Conservation (phyloP, 2,797 vertebrate genomes). For the Nyctibius grandis region DNA sequence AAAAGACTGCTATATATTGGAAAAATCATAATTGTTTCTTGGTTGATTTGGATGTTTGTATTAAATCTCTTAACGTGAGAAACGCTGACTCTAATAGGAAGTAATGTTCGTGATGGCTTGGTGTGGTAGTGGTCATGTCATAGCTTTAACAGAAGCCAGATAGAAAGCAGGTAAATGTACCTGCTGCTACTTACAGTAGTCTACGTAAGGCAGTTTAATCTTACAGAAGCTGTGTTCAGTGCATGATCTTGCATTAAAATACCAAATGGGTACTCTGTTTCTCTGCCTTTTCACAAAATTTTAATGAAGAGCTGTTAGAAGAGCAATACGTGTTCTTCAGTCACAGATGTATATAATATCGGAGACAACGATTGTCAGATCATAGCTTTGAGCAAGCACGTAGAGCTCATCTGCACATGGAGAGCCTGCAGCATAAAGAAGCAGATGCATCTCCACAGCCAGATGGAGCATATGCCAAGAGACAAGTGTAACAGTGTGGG, state of each 20-base stretch:
- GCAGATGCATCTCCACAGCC: not conserved
- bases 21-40: not conserved
- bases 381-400: not conserved
- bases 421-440: not conserved
- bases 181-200: not conserved
- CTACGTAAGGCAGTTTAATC: not conserved
- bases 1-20: not conserved
- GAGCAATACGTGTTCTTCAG: not conserved
- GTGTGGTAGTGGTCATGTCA: not conserved
- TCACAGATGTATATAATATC: not conserved
- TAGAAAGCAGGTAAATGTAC: not conserved
- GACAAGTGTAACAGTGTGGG: constrained; percentile 21
- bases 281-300: not conserved
- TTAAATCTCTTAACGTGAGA: not conserved
- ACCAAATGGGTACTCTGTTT: not conserved
- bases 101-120: not conserved
- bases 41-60: not conserved
- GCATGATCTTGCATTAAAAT: not conserved
- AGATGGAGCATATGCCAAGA: constrained; percentile 42
- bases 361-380: not conserved
- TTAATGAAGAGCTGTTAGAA: not conserved
- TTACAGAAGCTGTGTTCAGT: not conserved
- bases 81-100: not conserved
- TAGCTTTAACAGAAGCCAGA: not conserved
- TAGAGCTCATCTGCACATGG: constrained; percentile 36